phyloP scores from a whole-genome alignment of 2,888 invertebrate genomes.

The Flexamia atlantica region DNA sequence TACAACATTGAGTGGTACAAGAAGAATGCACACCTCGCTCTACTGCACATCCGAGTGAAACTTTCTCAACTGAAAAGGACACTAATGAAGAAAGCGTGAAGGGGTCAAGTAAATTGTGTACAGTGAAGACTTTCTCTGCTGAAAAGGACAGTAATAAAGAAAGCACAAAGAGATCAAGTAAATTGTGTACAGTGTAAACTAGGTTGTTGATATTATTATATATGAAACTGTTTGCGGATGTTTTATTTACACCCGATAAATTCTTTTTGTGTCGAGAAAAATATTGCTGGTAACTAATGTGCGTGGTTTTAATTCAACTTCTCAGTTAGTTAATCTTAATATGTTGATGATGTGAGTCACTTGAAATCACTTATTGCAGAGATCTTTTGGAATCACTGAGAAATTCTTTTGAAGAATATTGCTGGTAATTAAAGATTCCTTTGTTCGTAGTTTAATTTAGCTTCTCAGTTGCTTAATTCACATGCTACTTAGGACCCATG shows the following conservation, averaged over 20 bases:
- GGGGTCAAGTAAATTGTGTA: not conserved
- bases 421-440: too few relatives aligned
- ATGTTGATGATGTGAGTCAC: too few relatives aligned
- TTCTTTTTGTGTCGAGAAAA: not conserved
- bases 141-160: not conserved
- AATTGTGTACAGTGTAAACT: constrained; percentile 60
- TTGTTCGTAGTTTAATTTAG: too few relatives aligned
- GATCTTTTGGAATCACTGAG: too few relatives aligned
- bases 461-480: too few relatives aligned
- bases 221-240: not conserved
- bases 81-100: not conserved
- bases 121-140: constrained; percentile 64
- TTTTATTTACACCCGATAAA: not conserved
- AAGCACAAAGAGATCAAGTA: not conserved
- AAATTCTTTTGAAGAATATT: too few relatives aligned
- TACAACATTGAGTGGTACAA: constrained; percentile 93
- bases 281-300: too few relatives aligned
- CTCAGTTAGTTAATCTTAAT: too few relatives aligned
- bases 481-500: too few relatives aligned
- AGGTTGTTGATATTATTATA: not conserved
- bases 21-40: constrained; percentile 82
- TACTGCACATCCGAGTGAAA: constrained; percentile 80
- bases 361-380: too few relatives aligned
- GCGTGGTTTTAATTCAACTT: too few relatives aligned
- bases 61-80: constrained; percentile 64